A percentile compares a stretch with the other conserved stretches of the same genome.
phyloP scores from a whole-genome alignment of 2,888 invertebrate species.

The Apotomis capreana region DNA sequence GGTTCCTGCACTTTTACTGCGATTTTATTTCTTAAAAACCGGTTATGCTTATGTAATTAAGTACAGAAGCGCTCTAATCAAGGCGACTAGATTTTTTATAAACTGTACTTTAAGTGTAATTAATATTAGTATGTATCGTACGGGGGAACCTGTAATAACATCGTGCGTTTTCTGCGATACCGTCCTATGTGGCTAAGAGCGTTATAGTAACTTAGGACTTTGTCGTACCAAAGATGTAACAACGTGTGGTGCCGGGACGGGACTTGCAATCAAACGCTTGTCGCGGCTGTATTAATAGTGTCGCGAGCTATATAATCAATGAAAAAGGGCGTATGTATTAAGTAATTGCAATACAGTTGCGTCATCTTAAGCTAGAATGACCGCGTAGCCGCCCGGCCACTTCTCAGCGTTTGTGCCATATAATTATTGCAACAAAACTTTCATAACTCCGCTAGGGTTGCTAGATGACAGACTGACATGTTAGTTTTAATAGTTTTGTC shows the following conservation, averaged over 20 bases:
- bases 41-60: constrained; percentile 43
- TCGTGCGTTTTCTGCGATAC: neutral
- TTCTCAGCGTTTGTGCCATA: constrained; percentile 58
- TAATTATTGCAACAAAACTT: constrained; percentile 76
- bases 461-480: constrained; percentile 36
- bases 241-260: constrained; percentile 43
- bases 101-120: constrained; percentile 41
- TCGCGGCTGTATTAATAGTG: constrained; percentile 67
- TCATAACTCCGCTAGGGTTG: constrained; percentile 61
- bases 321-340: constrained; percentile 21
- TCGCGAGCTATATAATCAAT: constrained; percentile 69
- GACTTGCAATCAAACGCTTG: constrained; percentile 73
- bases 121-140: constrained; percentile 43
- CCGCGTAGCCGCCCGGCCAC: constrained; percentile 48
- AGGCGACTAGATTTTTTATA: constrained; percentile 38
- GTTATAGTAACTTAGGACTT: neutral
- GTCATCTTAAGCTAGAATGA: neutral
- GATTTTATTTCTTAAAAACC: constrained; percentile 40
- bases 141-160: constrained; percentile 40
- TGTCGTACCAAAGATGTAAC: constrained; percentile 2
- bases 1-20: constrained; percentile 39
- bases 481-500: constrained; percentile 41
- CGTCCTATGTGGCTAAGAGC: neutral
- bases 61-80: constrained; percentile 42
- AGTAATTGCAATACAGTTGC: neutral